A percentile compares a stretch with the other conserved stretches of the same genome.
Conservation (phyloP, 92 coral and sea anemone species). For the Galaxea fascicularis region DNA sequence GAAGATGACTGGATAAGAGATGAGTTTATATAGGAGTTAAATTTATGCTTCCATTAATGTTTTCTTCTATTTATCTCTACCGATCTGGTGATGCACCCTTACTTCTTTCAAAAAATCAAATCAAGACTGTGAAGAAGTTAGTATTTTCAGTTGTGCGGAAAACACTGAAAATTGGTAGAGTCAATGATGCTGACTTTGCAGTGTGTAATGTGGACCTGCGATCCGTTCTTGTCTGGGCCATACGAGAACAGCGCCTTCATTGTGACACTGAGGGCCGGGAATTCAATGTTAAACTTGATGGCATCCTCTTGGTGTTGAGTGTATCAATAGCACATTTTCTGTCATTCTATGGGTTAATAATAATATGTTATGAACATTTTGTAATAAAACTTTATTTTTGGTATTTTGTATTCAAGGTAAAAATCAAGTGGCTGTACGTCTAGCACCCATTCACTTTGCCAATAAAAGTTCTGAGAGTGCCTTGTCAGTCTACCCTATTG, state of each 20-base stretch:
- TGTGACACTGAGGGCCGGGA: slow-evolving; percentile 24
- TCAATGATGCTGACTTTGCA: slow-evolving; percentile 27
- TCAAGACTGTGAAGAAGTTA: slow-evolving; percentile 34
- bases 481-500: slow-evolving; percentile 46
- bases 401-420: slow-evolving; percentile 41
- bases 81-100: slow-evolving; percentile 44
- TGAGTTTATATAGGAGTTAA: slow-evolving; percentile 7
- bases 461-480: slow-evolving; percentile 61
- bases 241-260: slow-evolving; percentile 41
- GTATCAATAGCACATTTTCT: neutral
- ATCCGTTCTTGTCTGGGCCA: slow-evolving; percentile 55
- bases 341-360: neutral
- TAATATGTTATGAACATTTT: neutral
- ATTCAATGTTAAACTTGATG: slow-evolving; percentile 60
- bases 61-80: slow-evolving; percentile 19
- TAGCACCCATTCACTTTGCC: slow-evolving; percentile 56
- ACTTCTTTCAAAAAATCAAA: slow-evolving; percentile 52
- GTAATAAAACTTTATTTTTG: neutral
- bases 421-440: slow-evolving; percentile 68
- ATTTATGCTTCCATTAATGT: slow-evolving; percentile 24
- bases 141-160: slow-evolving; percentile 34
- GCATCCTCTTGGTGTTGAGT: slow-evolving; percentile 54
- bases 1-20: slow-evolving; percentile 15
- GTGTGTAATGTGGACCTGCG: slow-evolving; percentile 39
- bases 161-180: slow-evolving; percentile 4